Conservation (phyloP, 2,113 vertebrate genomes). For the Pseudorectes ferrugineus region DNA sequence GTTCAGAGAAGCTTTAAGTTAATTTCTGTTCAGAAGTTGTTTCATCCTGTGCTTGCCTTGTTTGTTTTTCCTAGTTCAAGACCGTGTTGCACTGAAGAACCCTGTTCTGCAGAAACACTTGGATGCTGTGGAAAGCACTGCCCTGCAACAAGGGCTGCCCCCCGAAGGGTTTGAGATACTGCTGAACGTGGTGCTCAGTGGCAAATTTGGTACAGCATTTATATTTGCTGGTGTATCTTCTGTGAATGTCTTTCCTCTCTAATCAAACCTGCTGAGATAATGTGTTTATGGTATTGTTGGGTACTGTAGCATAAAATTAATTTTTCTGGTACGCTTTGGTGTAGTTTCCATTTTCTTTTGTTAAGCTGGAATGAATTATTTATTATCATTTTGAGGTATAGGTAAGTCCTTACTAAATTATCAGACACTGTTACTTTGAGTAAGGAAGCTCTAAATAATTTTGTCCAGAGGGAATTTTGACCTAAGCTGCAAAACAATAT, state of each 20-base stretch:
- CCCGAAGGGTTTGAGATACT: slow-evolving; percentile 79
- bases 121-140: slow-evolving; percentile 77
- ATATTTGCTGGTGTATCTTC: background rate
- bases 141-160: slow-evolving; percentile 77
- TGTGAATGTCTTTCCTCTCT: background rate
- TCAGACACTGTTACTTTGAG: background rate
- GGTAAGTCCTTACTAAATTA: background rate
- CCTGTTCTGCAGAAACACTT: slow-evolving; percentile 75
- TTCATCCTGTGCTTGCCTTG: background rate
- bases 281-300: background rate
- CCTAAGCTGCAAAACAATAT: background rate
- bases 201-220: slow-evolving; percentile 80
- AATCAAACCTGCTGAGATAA: background rate
- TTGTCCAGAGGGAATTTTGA: background rate
- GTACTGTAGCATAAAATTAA: background rate
- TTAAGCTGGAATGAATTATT: background rate
- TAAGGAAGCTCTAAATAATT: background rate
- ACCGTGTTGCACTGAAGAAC: slow-evolving; percentile 56
- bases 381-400: background rate
- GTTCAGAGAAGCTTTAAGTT: background rate
- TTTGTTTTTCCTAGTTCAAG: slow-evolving; percentile 63
- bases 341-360: background rate
- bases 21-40: background rate
- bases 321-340: background rate
- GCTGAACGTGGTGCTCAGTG: slow-evolving; percentile 83